Percentiles rank a stretch among this genome's conserved stretches.
Evolutionary conservation across 2,113 vertebrate species (phyloP).

Genomic region (Rhipidura dahli): DNA sequence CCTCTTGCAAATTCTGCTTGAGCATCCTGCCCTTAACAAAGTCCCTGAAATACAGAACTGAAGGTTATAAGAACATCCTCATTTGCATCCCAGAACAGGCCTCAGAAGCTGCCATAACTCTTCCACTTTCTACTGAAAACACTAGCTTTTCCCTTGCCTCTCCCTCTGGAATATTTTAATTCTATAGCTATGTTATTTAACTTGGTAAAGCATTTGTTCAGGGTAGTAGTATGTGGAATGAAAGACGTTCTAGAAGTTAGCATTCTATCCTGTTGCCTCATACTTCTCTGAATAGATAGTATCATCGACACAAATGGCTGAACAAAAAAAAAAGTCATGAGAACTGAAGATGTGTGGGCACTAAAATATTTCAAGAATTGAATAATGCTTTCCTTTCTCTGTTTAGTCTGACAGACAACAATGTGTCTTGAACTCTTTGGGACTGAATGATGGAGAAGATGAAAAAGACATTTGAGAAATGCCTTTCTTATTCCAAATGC

Average conservation of each 20-base stretch:
- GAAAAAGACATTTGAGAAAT: conserved; percentile 47
- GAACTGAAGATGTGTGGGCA: conserved; percentile 67
- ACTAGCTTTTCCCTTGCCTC: neutral
- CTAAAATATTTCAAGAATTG: conserved; percentile 66
- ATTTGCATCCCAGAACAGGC: neutral
- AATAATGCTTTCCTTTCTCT: conserved; percentile 52
- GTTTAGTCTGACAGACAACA: conserved; percentile 50
- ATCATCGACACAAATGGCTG: conserved; percentile 50
- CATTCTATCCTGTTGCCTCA: conserved; percentile 52
- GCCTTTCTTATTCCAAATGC: conserved; percentile 1
- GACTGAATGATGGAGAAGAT: conserved; percentile 21
- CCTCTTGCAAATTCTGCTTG: neutral
- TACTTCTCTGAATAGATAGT: conserved; percentile 58
- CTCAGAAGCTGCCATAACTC: neutral
- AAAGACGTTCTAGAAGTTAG: conserved; percentile 42
- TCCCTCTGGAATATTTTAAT: neutral
- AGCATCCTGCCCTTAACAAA: neutral
- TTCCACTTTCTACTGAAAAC: neutral
- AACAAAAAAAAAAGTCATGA: conserved; percentile 65
- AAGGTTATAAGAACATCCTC: neutral
- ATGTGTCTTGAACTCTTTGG: conserved; percentile 18
- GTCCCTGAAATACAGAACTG: neutral
- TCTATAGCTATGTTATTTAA: neutral
- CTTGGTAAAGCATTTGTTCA: neutral
- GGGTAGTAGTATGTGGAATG: neutral